A percentile compares a stretch with the other conserved stretches of the same genome.
These are phyloP conservation scores for Phymastichus coffea DNA, from an alignment of 1,140 invertebrate species.

Conservation along the genomic window DNA sequence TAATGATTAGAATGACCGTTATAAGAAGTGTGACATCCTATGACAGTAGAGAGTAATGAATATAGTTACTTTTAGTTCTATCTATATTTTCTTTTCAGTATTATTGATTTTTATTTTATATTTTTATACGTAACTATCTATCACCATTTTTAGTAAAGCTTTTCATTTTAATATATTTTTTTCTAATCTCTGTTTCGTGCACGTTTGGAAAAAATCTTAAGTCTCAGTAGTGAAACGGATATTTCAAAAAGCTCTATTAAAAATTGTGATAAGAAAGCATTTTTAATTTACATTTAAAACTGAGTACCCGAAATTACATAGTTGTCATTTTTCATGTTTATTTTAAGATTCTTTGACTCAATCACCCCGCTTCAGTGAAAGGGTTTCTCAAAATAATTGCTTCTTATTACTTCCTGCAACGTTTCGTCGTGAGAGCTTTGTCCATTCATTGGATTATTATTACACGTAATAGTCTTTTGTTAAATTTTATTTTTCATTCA, in stretches of 20 bases:
- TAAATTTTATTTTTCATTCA: constrained; percentile 21
- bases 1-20: too few species aligned
- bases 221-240: too few species aligned
- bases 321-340: constrained; percentile 26
- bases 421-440: constrained; percentile 26
- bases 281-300: constrained; percentile 10
- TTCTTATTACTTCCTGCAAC: constrained; percentile 27
- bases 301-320: constrained; percentile 17
- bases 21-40: too few species aligned
- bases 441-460: constrained; percentile 27
- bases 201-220: too few species aligned
- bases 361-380: constrained; percentile 22
- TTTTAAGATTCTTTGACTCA: constrained; percentile 30
- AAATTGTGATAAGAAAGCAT: constrained; percentile 20
- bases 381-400: constrained; percentile 24
- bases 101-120: too few species aligned
- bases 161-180: constrained; percentile 2
- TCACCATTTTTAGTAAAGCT: constrained; percentile 27
- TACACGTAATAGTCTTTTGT: constrained; percentile 29
- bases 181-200: too few species aligned
- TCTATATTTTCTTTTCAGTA: too few species aligned
- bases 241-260: constrained; percentile 22
- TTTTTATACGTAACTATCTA: too few species aligned
- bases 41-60: too few species aligned
- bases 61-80: too few species aligned